Evolutionary conservation across 2,797 vertebrate species (phyloP), one percentile per base, ranked within the genome.

Genomic region (Zenarchopterus dispar): DNA sequence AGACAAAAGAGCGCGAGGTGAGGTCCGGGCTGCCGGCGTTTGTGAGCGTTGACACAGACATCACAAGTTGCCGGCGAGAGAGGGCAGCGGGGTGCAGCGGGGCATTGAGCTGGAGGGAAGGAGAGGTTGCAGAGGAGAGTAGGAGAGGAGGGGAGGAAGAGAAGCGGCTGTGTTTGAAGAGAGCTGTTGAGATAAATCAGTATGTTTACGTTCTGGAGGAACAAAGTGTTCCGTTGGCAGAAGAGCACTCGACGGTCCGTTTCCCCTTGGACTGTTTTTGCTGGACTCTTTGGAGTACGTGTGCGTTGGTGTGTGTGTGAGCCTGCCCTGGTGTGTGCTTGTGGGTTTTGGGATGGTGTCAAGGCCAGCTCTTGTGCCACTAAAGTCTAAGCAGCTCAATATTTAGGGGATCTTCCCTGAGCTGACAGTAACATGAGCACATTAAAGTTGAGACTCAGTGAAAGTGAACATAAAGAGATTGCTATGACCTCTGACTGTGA

Each of bases 191-290:
- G 88, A 91, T 92, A 92, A 91, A 92, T 91, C 89, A 88, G 84
- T 87, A 81, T 93, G 91, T 92, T 93, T 92, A 93, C 83, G 77
- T 90, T 90, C 78, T 75, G 85, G 77, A 86, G 84, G 90, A 92
- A 92, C 92, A 92, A 91, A 92, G 90, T 91, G 89, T 92, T 89
- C 90, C 73, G 82, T 80, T 92, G 91, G 91, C 91, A 91, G 86
- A 85, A 80, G 80, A 89, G 80, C 85, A 83, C 87, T 92, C 73
- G 26, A 78, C 73, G 80, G 84, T 88, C 86, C 79, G 59, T 82
- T 88, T 88, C 85, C 86, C 82, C 78, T 67, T 41, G 49, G 79
- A 63, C 77, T 77, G 79, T 77, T 85, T 86, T 84, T 77, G 82
- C 79, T 36, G 69, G 77, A 83, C 73, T 33, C 57, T 71, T 61